Evolutionary conservation across 2,113 vertebrate species (phyloP), one percentile per base, ranked within the genome.

Genomic region (Poecilia latipinna): DNA sequence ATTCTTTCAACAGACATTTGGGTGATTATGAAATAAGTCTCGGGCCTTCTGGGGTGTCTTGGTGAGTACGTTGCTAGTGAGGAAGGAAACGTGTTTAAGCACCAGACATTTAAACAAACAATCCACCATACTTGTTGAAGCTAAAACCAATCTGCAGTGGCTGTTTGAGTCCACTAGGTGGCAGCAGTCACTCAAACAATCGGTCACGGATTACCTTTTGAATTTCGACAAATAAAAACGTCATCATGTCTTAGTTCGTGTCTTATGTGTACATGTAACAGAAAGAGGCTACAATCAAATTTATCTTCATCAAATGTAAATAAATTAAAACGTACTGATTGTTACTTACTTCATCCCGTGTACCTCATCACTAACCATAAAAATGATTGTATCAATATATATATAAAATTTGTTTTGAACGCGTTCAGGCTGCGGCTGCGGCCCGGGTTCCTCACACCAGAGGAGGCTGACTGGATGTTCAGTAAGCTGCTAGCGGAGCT

Each of bases 401-500:
- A 26, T 26, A 26, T 26, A 26, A 26, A 26, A 26, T 29, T 29
- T 71, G 2, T 69, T 26, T 72, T 72, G 13, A 2, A 31, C 88
- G 5, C 70, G n/a, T 68, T 11, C 70, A 96, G 97, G 81, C 89
- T 99, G 70, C 75, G 80, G 67, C 93, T 99, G 70, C 82, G 95
- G 88, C 96, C 96, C 77, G 94, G 93, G 31, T 98, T 99, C 84
- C 87, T 99, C 78, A 87, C 94, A 8, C 69, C 89, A 3, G 91
- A 94, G 62, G 95, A 99, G 90, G 97, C 96, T 1, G 95, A 98
- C 91, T 96, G 96, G 95, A 94, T 96, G 83, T 96, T 98, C 89
- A 94, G 96, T 78, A 96, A 94, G 0, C 96, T 99, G 44, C 87
- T 95, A 1, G 93, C 84, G 32, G 96, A 97, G 73, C 81, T 99